Evolutionary conservation across 2,888 invertebrate genomes (phyloP).

Genomic region (Drosophila fungiperda): DNA sequence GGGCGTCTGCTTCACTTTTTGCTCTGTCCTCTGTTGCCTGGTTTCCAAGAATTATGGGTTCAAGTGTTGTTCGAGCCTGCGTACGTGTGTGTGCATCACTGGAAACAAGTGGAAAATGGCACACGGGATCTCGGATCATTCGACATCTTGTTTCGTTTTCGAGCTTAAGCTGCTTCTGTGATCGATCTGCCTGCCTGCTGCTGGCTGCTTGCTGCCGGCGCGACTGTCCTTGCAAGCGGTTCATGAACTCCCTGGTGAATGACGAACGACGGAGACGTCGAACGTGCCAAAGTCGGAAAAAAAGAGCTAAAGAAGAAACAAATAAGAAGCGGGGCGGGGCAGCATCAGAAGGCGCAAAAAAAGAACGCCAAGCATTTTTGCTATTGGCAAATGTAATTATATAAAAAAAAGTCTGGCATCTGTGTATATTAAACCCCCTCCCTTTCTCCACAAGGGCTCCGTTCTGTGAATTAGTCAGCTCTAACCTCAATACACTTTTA

Average conservation of each 20-base stretch:
- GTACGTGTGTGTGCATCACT: constrained; percentile 15
- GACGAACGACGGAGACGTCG: constrained; percentile 59
- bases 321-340: constrained; percentile 29
- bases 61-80: constrained; percentile 51
- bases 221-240: constrained; percentile 75
- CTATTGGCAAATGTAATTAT: constrained; percentile 40
- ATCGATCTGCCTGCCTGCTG: constrained; percentile 58
- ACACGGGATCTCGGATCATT: constrained; percentile 51
- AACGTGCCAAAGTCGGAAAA: constrained; percentile 66
- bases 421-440: background rate
- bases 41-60: constrained; percentile 73
- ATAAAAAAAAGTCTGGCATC: constrained; percentile 3
- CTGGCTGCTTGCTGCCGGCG: constrained; percentile 26
- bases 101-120: constrained; percentile 70
- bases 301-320: constrained; percentile 14
- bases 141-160: constrained; percentile 50
- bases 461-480: constrained; percentile 41
- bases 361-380: constrained; percentile 28
- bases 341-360: constrained; percentile 35
- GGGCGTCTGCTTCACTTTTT: constrained; percentile 35
- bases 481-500: constrained; percentile 61
- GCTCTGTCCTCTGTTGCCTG: constrained; percentile 20
- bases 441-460: background rate
- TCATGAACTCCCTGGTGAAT: constrained; percentile 68
- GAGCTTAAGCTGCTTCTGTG: constrained; percentile 55